Conservation (phyloP, 2,888 invertebrate species). For the Pheosia gnoma region DNA sequence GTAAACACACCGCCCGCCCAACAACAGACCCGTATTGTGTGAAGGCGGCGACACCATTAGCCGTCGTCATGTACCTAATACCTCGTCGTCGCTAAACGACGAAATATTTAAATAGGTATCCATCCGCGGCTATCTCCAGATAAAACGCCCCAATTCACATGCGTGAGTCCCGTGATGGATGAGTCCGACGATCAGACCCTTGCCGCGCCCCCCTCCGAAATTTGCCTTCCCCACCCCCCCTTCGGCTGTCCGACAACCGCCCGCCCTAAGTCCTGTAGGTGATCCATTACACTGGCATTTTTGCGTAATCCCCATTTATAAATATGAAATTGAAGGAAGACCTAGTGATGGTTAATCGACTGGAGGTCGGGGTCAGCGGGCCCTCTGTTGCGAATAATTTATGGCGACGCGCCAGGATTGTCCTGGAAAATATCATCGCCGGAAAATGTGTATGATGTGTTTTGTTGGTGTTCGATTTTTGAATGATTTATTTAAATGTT, state of each 20-base stretch:
- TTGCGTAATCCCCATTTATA: slow-evolving; percentile 84
- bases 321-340: slow-evolving; percentile 84
- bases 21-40: slow-evolving; percentile 19
- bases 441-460: slow-evolving; percentile 44
- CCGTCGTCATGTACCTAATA: slow-evolving; percentile 45
- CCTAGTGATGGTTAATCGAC: slow-evolving; percentile 82
- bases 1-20: neutral
- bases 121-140: slow-evolving; percentile 80
- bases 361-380: slow-evolving; percentile 78
- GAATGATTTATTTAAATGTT: neutral
- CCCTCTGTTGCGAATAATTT: slow-evolving; percentile 70
- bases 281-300: slow-evolving; percentile 83
- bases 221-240: slow-evolving; percentile 70
- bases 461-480: slow-evolving; percentile 14
- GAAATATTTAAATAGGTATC: slow-evolving; percentile 82
- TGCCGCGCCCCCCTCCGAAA: slow-evolving; percentile 76
- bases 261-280: slow-evolving; percentile 79
- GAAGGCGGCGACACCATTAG: slow-evolving; percentile 50
- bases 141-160: slow-evolving; percentile 83
- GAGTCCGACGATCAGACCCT: slow-evolving; percentile 82
- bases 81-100: slow-evolving; percentile 66
- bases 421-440: slow-evolving; percentile 36
- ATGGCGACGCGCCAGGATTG: slow-evolving; percentile 63
- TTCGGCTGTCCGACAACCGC: slow-evolving; percentile 52
- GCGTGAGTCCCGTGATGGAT: slow-evolving; percentile 83